Conservation (phyloP, 2,797 vertebrate genomes). For the Onychomys arenicola region DNA sequence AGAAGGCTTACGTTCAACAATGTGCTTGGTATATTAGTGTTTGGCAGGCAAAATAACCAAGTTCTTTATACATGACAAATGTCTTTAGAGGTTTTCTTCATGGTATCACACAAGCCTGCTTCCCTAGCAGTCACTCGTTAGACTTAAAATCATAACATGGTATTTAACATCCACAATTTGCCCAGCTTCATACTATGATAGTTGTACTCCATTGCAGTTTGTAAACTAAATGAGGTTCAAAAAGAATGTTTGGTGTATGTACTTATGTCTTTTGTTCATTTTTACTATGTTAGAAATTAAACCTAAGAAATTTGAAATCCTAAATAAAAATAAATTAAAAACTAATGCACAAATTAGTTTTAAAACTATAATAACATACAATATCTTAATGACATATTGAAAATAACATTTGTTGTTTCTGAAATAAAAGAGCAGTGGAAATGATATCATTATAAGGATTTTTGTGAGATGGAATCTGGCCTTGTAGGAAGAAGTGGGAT, state of each 20-base stretch:
- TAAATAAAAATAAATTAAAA: background rate
- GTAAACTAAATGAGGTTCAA: background rate
- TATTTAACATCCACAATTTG: background rate
- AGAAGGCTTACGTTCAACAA: background rate
- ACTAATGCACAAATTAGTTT: background rate
- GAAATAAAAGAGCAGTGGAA: background rate
- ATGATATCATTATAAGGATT: background rate
- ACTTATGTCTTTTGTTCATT: background rate
- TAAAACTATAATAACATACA: background rate
- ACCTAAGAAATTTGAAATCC: background rate
- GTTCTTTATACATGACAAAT: background rate
- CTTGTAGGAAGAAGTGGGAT: background rate
- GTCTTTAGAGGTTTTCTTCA: background rate
- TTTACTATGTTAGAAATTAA: constrained; percentile 20
- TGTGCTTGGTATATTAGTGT: background rate
- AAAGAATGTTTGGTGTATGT: background rate
- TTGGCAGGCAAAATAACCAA: background rate
- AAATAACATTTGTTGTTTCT: background rate
- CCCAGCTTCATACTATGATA: background rate
- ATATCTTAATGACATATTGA: background rate
- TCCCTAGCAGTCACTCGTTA: background rate
- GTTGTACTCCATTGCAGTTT: background rate
- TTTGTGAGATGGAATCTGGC: background rate
- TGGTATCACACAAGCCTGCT: background rate
- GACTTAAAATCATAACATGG: background rate